A percentile compares a stretch with the other conserved stretches of the same genome.
Evolutionary conservation across 2,888 invertebrate species (phyloP).

Genomic region (Luperina nickerlii): DNA sequence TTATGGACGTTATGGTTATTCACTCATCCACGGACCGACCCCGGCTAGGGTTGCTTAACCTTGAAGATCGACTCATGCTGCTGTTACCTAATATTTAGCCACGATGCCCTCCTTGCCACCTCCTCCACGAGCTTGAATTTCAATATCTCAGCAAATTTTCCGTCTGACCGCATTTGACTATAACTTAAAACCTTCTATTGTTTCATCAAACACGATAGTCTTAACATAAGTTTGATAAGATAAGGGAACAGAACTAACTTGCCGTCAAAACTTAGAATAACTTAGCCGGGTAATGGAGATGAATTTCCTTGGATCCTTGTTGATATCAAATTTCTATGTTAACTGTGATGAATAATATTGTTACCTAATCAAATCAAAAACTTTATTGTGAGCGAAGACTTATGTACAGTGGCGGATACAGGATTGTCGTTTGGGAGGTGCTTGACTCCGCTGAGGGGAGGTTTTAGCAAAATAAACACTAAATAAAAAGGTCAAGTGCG

Average conservation of each 20-base stretch:
- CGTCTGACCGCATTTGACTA: not conserved
- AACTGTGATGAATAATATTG: not conserved
- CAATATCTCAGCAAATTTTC: conserved; percentile 9
- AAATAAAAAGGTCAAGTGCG: too few species aligned
- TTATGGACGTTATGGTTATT: too few species aligned
- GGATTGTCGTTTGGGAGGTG: too few species aligned
- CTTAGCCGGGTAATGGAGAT: not conserved
- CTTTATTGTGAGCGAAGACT: not conserved
- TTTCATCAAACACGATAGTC: conserved; percentile 12
- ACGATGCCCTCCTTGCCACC: not conserved
- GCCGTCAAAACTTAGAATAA: conserved; percentile 22
- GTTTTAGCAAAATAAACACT: not conserved
- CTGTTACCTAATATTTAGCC: not conserved
- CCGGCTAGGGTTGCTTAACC: not conserved
- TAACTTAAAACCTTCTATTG: not conserved
- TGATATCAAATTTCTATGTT: not conserved
- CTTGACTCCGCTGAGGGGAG: not conserved
- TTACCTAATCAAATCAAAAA: not conserved
- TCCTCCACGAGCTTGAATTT: not conserved
- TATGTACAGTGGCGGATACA: not conserved
- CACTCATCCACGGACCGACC: not conserved
- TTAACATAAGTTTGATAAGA: conserved; percentile 21
- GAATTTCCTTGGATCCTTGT: not conserved
- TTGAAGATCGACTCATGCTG: not conserved
- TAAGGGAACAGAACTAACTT: conserved; percentile 2